A percentile compares a stretch with the other conserved stretches of the same genome.
phyloP scores from a whole-genome alignment of 2,113 vertebrate genomes.

The Odocoileus hemionus region DNA sequence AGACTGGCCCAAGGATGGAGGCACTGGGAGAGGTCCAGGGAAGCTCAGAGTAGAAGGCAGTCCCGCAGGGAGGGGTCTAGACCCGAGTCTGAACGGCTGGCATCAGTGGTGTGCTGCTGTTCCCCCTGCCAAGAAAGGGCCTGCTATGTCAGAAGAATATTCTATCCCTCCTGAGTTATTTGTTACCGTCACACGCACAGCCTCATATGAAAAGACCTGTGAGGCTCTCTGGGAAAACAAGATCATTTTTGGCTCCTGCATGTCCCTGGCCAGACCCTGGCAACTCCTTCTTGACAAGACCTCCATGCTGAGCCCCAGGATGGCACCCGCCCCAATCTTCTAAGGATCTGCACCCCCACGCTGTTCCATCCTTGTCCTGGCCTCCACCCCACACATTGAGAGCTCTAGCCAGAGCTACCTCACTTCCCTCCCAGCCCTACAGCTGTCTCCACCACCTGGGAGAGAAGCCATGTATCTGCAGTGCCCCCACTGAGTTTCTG shows the following conservation, averaged over 20 bases:
- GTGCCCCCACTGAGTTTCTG: background rate
- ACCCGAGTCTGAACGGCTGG: background rate
- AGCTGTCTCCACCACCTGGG: background rate
- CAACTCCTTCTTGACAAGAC: background rate
- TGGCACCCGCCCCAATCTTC: background rate
- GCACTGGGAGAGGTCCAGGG: background rate
- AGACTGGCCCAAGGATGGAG: background rate
- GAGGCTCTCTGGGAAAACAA: background rate
- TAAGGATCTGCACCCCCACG: background rate
- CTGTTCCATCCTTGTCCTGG: background rate
- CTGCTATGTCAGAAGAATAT: background rate
- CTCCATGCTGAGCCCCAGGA: background rate
- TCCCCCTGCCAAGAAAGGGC: background rate
- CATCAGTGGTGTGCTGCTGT: fast-evolving
- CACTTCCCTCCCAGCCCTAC: fast-evolving
- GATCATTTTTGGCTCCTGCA: background rate
- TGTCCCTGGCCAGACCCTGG: background rate
- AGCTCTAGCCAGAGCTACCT: background rate
- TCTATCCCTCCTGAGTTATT: background rate
- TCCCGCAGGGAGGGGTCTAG: background rate
- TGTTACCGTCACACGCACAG: background rate
- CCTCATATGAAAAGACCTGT: background rate
- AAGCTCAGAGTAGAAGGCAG: too few relatives aligned
- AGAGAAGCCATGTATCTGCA: fast-evolving
- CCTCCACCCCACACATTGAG: background rate